phyloP scores from a whole-genome alignment of 2,888 invertebrate genomes.

The Taphrorychus bicolor region DNA sequence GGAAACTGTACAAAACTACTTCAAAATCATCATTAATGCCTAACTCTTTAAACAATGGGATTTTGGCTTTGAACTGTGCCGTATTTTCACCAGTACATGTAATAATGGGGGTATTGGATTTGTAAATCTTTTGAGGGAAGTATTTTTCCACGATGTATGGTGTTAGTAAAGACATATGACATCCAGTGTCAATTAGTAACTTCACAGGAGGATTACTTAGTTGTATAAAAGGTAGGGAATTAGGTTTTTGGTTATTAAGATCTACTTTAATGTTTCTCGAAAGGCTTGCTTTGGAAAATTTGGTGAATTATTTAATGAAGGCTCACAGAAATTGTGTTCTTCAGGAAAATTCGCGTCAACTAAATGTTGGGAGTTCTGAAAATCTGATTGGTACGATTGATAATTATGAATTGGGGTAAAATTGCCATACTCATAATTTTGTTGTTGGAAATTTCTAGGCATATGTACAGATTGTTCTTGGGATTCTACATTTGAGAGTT shows the following conservation, averaged over 20 bases:
- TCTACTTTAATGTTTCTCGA: constrained; percentile 1
- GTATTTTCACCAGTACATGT: constrained; percentile 3
- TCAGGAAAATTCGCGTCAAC: neutral
- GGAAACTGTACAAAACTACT: constrained; percentile 21
- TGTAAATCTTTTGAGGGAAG: constrained; percentile 17
- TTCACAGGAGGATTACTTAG: constrained; percentile 21
- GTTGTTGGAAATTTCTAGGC: neutral
- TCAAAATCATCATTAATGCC: neutral
- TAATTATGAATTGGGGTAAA: too few relatives aligned
- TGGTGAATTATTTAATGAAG: neutral
- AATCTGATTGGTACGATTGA: too few relatives aligned
- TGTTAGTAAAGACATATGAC: constrained; percentile 20
- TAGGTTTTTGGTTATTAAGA: constrained; percentile 12
- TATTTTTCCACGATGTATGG: constrained; percentile 21
- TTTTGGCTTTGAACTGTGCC: constrained; percentile 9
- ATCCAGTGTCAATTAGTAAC: constrained; percentile 30
- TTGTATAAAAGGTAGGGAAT: constrained; percentile 20
- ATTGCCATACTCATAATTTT: neutral
- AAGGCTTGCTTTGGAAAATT: neutral
- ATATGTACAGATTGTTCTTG: neutral
- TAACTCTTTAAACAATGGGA: constrained; percentile 26
- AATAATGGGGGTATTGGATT: constrained; percentile 1
- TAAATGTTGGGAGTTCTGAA: neutral
- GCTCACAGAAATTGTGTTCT: neutral
- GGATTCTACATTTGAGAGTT: neutral